Conservation (phyloP, 2,113 vertebrate species). For the Chrysemys picta region DNA sequence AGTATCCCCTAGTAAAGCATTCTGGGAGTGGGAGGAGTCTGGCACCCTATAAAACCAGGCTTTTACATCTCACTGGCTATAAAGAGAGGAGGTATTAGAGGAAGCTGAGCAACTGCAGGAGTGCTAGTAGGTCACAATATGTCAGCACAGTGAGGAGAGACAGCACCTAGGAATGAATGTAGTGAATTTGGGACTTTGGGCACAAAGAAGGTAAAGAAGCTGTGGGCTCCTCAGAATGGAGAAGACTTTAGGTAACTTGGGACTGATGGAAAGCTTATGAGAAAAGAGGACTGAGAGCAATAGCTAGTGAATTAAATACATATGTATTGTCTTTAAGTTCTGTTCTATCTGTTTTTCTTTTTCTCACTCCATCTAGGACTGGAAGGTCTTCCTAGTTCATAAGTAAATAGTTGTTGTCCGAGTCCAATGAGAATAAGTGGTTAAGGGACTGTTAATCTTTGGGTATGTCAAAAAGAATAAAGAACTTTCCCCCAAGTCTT, state of each 20-base stretch:
- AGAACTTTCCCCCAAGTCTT: neutral
- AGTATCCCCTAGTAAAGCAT: fast-evolving
- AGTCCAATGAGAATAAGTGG: neutral
- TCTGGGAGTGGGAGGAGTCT: neutral
- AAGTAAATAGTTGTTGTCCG: neutral
- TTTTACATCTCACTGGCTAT: neutral
- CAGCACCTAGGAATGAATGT: neutral
- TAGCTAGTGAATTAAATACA: neutral
- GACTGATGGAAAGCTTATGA: neutral
- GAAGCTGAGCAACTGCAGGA: neutral
- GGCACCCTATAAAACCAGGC: fast-evolving
- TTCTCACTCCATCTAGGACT: fast-evolving
- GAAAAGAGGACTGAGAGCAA: neutral
- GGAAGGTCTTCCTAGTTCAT: neutral
- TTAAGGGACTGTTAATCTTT: neutral
- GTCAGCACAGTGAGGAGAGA: neutral
- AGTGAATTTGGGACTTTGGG: fast-evolving
- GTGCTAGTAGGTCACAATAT: neutral
- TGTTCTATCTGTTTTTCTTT: neutral
- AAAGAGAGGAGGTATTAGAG: neutral
- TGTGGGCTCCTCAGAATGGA: neutral
- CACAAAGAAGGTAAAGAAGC: neutral
- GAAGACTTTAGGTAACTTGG: neutral
- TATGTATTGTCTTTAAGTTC: neutral
- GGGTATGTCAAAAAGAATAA: neutral